These are phyloP conservation scores for Cosmopolites sordidus DNA, from an alignment of 2,888 invertebrate species.

Conservation along the genomic window DNA sequence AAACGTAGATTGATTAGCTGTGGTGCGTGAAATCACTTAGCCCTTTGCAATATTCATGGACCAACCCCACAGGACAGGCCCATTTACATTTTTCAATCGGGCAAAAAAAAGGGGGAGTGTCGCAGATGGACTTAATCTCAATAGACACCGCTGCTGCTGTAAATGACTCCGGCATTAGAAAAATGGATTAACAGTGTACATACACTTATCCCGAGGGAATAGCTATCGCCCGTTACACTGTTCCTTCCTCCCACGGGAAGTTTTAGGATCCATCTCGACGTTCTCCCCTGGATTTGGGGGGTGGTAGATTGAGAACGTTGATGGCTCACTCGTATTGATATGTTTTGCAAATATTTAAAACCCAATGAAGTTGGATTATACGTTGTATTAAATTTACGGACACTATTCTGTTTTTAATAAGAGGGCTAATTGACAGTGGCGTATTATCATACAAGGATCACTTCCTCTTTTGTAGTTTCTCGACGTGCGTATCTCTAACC, in stretches of 20 bases:
- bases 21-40: neutral
- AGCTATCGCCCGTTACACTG: constrained; percentile 16
- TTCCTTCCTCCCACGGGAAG: constrained; percentile 16
- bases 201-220: constrained; percentile 11
- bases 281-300: neutral
- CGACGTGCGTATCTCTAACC: too few relatives aligned
- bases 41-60: neutral
- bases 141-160: constrained; percentile 10
- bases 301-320: too few relatives aligned
- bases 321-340: too few relatives aligned
- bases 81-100: constrained; percentile 1
- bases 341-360: too few relatives aligned
- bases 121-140: constrained; percentile 14
- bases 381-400: too few relatives aligned
- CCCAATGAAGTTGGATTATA: too few relatives aligned
- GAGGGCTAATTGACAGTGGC: too few relatives aligned
- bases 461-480: too few relatives aligned
- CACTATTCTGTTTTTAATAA: too few relatives aligned
- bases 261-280: constrained; percentile 2
- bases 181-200: constrained; percentile 21
- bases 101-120: constrained; percentile 10
- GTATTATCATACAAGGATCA: too few relatives aligned
- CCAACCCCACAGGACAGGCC: neutral
- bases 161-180: constrained; percentile 18
- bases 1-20: too few relatives aligned